Conservation (phyloP, 2,888 invertebrate species). For the Volucella bombylans region DNA sequence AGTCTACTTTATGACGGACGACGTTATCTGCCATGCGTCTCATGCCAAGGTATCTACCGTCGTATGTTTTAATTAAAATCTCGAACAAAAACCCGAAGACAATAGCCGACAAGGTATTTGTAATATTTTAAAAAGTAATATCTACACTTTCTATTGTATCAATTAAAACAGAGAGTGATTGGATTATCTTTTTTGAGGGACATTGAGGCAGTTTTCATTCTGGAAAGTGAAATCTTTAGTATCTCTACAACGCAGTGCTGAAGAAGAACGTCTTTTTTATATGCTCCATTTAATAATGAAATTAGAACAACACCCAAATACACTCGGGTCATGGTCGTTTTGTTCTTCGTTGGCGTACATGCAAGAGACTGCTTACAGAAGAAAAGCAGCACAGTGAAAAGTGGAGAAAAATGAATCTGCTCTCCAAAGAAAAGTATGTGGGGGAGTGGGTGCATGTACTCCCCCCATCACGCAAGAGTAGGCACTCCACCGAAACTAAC, state of each 20-base stretch:
- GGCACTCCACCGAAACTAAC: slow-evolving; percentile 52
- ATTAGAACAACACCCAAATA: slow-evolving; percentile 56
- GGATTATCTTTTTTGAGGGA: slow-evolving; percentile 15
- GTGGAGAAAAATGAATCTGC: slow-evolving; percentile 41
- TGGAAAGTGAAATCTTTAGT: slow-evolving; percentile 46
- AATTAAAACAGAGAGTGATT: too few species aligned
- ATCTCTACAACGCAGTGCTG: neutral
- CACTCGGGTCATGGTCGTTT: slow-evolving; percentile 59
- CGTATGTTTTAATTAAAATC: neutral
- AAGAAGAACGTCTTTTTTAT: slow-evolving; percentile 30
- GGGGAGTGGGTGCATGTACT: too few species aligned
- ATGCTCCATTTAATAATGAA: slow-evolving; percentile 60
- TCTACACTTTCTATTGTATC: too few species aligned
- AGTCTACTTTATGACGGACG: neutral
- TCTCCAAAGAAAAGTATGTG: slow-evolving; percentile 25
- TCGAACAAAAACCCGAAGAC: neutral
- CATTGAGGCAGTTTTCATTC: slow-evolving; percentile 22
- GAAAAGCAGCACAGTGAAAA: slow-evolving; percentile 30
- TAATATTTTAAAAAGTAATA: too few species aligned
- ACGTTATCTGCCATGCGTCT: slow-evolving; percentile 4
- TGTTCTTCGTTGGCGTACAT: too few species aligned
- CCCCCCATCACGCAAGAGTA: slow-evolving; percentile 50
- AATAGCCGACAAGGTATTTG: slow-evolving; percentile 33
- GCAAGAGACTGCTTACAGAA: neutral
- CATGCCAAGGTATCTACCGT: slow-evolving; percentile 14